A percentile compares a stretch with the other conserved stretches of the same genome.
phyloP scores from a whole-genome alignment of 1,140 invertebrate species.

The Gryllus bimaculatus region DNA sequence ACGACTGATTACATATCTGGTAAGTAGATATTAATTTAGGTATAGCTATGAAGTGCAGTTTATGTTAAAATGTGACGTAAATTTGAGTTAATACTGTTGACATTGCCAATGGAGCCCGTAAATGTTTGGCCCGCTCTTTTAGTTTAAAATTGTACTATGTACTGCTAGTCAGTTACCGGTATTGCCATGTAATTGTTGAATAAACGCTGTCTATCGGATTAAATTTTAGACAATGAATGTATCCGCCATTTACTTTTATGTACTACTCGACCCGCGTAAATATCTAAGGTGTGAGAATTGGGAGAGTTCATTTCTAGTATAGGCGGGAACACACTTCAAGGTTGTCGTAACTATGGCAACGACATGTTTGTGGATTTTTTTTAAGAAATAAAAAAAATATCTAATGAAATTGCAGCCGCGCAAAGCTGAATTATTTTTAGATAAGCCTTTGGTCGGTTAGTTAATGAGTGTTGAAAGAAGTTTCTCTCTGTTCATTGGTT shows the following conservation, averaged over 20 bases:
- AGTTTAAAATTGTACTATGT: slow-evolving; percentile 8
- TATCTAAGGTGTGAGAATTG: background rate
- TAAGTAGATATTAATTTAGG: background rate
- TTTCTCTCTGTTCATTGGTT: too few relatives aligned
- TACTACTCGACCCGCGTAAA: too few relatives aligned
- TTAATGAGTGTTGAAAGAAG: too few relatives aligned
- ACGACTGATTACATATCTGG: background rate
- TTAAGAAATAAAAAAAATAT: background rate
- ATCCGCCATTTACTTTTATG: too few relatives aligned
- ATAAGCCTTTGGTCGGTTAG: too few relatives aligned
- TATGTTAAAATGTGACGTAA: slow-evolving; percentile 7
- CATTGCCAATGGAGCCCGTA: slow-evolving; percentile 11
- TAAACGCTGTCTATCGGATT: background rate
- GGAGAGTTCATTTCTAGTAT: slow-evolving; percentile 18
- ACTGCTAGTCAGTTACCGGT: too few relatives aligned
- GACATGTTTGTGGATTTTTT: background rate
- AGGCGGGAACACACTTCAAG: slow-evolving; percentile 18
- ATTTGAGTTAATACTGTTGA: slow-evolving; percentile 9
- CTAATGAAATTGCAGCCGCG: too few relatives aligned
- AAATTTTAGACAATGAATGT: too few relatives aligned
- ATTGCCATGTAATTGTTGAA: too few relatives aligned
- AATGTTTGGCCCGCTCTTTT: slow-evolving; percentile 7
- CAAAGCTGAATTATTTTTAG: too few relatives aligned
- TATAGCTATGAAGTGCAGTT: background rate
- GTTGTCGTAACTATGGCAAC: slow-evolving; percentile 21